phyloP scores from a whole-genome alignment of 1,140 invertebrate species.

The Ptiloglossa arizonensis region DNA sequence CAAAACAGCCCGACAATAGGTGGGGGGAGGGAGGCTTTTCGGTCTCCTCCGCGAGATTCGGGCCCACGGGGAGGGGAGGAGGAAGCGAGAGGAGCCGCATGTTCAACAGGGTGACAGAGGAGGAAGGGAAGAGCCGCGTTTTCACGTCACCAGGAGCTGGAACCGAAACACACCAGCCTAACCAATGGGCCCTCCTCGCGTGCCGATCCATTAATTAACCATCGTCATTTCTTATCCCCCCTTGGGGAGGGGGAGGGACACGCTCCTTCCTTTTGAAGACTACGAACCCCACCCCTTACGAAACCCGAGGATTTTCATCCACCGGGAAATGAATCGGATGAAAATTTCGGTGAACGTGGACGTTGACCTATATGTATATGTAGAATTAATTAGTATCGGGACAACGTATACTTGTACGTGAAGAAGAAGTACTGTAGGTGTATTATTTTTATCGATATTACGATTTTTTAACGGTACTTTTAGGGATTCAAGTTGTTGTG shows the following conservation, averaged over 20 bases:
- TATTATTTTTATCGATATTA: too few relatives aligned
- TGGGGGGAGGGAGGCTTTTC: conserved; percentile 18
- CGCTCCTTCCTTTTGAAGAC: not conserved
- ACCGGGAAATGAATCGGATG: conserved; percentile 1
- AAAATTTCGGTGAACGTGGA: too few relatives aligned
- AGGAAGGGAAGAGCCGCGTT: conserved; percentile 39
- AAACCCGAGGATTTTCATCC: not conserved
- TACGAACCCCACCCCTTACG: not conserved
- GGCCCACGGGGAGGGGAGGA: conserved; percentile 49
- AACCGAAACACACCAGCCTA: conserved; percentile 60
- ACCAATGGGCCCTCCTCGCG: conserved; percentile 68
- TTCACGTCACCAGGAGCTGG: conserved; percentile 50
- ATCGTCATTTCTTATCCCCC: conserved; percentile 71
- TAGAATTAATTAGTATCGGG: too few relatives aligned
- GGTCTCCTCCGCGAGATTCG: conserved; percentile 64
- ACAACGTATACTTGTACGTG: too few relatives aligned
- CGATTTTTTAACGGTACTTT: too few relatives aligned
- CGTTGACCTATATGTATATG: too few relatives aligned
- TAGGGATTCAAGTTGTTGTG: too few relatives aligned
- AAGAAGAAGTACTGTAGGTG: too few relatives aligned
- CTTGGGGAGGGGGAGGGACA: not conserved
- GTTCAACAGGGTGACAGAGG: not conserved
- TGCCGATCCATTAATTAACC: conserved; percentile 80
- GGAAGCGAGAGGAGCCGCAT: conserved; percentile 27
- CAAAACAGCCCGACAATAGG: conserved; percentile 79